Base-by-base conservation (phyloP, 2,797 vertebrate genomes). In the Poeciliopsis presidionis region DNA sequence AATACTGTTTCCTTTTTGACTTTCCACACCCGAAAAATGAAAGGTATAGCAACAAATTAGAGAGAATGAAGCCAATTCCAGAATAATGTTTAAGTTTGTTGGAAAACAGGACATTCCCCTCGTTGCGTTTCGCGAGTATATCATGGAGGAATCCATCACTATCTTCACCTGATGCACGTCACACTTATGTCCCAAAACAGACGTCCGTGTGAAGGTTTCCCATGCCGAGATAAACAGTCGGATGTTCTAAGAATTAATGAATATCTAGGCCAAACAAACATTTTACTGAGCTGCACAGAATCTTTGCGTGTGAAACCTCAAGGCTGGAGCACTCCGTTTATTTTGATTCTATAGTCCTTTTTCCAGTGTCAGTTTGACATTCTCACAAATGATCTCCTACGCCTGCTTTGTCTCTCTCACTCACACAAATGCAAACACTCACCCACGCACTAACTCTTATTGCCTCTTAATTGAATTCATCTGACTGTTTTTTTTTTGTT, bases 271-370 rank as follows among this genome's bases (percentile, higher is more conserved):
- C 76, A 90, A 91, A 90, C 85, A 91, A 93, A 91, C 89, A 86
- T 22, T 53, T 85, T 72, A 7, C 71, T 33, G 65, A 88, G 81
- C 61, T 36, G 78, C 61, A 18, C 79, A 14, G 73, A 73, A 76
- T 86, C 84, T 90, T 80, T 92, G 90, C 87, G 86, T 93, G 93
- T 92, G 92, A 94, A 94, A 92, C 89, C 81, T 78, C 84, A 55
- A 65, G 5, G 47, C 88, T 78, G 28, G 14, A 86, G 79, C 47
- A 76, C 81, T 81, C 59, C 87, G 87, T 95, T 94, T 93, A 90
- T 92, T 93, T 94, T 91, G 69, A 88, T 82, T 84, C 81, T 90
- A 74, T 90, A 86, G 76, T 91, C 76, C 80, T 85, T 90, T 90
- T 84, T 85, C 80, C 84, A 84, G 73, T 76, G 81, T 89, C 80